Conservation (phyloP, 2,797 vertebrate species). For the Hemitrygon akajei region DNA sequence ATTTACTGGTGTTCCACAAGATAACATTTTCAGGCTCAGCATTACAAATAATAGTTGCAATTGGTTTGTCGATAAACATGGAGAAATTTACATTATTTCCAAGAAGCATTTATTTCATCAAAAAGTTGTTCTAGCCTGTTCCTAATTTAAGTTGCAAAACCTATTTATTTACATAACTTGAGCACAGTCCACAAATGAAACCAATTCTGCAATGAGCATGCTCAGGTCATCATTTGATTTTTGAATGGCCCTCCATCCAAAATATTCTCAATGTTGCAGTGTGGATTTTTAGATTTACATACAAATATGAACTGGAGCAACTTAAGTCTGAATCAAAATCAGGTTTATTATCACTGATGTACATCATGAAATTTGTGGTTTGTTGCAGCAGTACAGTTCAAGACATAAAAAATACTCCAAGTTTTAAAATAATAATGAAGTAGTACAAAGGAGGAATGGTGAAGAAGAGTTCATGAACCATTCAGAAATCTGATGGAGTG, state of each 20-base stretch:
- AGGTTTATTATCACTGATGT: too few species aligned
- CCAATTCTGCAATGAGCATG: background rate
- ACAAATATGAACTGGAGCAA: background rate
- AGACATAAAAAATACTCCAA: too few species aligned
- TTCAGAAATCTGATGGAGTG: too few species aligned
- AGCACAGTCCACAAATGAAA: background rate
- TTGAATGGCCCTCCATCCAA: background rate
- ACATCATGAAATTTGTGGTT: too few species aligned
- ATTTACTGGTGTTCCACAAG: background rate
- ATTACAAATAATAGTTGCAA: background rate
- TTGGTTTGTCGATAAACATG: background rate
- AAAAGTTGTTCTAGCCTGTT: background rate
- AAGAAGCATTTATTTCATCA: background rate
- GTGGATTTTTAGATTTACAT: background rate
- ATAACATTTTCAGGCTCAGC: conserved; percentile 15
- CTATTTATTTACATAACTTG: background rate
- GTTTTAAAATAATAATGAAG: too few species aligned
- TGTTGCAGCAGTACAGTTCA: too few species aligned
- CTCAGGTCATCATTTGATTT: background rate
- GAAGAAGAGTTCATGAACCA: too few species aligned
- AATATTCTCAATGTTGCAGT: background rate
- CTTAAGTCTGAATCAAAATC: too few species aligned
- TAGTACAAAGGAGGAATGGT: too few species aligned
- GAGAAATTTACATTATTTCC: background rate
- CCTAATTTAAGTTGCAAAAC: conserved; percentile 18